These are phyloP conservation scores for Pterocles burchelli DNA, from an alignment of 2,113 vertebrate genomes.

Conservation along the genomic window DNA sequence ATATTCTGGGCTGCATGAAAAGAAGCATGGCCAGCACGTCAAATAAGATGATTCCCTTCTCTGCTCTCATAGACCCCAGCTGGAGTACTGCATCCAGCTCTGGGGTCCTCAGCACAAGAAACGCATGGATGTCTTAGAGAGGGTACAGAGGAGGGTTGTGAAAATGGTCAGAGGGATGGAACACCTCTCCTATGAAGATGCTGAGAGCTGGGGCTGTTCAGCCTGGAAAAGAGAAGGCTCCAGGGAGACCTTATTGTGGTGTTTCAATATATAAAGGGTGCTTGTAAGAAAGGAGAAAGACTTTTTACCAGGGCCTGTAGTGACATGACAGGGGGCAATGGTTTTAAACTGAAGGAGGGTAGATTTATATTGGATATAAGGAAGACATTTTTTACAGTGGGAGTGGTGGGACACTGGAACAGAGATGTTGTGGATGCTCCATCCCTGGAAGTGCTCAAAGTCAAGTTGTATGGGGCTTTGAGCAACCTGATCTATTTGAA, in stretches of 20 bases:
- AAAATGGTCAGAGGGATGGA: background rate
- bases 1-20: background rate
- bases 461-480: background rate
- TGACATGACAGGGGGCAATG: too few relatives aligned
- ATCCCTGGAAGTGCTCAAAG: background rate
- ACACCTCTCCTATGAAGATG: background rate
- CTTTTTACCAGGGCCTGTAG: too few relatives aligned
- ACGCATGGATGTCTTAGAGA: background rate
- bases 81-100: background rate
- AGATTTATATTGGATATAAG: background rate
- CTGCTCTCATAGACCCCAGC: background rate
- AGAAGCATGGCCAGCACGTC: background rate
- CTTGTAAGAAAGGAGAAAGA: too few relatives aligned
- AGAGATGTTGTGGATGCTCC: background rate
- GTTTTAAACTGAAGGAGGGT: too few relatives aligned
- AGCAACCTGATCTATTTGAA: background rate
- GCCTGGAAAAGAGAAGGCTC: background rate
- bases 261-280: too few relatives aligned
- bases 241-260: fast-evolving
- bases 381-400: background rate
- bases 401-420: background rate
- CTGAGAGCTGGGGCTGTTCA: background rate
- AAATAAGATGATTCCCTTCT: too few relatives aligned
- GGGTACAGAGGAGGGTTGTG: background rate
- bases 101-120: too few relatives aligned